Percentiles rank a stretch among this genome's conserved stretches.
phyloP scores from a whole-genome alignment of 2,113 vertebrate genomes.

The Cranoglanis bouderius region DNA sequence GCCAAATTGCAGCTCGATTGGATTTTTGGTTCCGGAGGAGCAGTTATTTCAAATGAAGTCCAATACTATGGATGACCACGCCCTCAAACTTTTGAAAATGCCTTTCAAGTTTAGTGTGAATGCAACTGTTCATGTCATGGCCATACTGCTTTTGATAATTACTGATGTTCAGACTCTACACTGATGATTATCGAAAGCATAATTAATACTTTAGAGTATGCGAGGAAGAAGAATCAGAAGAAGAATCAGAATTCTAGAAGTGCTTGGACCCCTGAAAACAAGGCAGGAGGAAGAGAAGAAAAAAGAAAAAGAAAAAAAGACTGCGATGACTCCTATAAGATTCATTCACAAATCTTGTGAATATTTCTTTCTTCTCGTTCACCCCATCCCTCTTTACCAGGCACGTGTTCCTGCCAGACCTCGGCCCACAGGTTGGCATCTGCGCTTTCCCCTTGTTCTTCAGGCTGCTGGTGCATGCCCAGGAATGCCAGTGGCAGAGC shows the following conservation, averaged over 20 bases:
- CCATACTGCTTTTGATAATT: not conserved
- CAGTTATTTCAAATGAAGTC: not conserved
- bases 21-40: not conserved
- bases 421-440: conserved; percentile 87
- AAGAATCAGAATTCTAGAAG: not conserved
- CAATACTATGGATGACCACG: not conserved
- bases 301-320: not conserved
- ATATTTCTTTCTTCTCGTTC: not conserved
- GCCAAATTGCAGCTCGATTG: not conserved
- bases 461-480: conserved; percentile 91
- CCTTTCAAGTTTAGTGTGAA: too few species aligned
- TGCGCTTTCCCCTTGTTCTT: conserved; percentile 85
- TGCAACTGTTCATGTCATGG: not conserved
- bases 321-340: not conserved
- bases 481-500: conserved; percentile 92
- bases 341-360: not conserved
- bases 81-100: not conserved
- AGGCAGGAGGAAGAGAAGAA: too few species aligned
- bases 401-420: conserved; percentile 98
- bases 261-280: not conserved
- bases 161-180: too few species aligned
- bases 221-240: not conserved
- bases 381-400: conserved; percentile 74
- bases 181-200: too few species aligned
- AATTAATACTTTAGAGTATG: not conserved